Percentiles rank a stretch among this genome's conserved stretches.
Conservation (phyloP, 2,888 invertebrate species). For the Coenonympha arcania region DNA sequence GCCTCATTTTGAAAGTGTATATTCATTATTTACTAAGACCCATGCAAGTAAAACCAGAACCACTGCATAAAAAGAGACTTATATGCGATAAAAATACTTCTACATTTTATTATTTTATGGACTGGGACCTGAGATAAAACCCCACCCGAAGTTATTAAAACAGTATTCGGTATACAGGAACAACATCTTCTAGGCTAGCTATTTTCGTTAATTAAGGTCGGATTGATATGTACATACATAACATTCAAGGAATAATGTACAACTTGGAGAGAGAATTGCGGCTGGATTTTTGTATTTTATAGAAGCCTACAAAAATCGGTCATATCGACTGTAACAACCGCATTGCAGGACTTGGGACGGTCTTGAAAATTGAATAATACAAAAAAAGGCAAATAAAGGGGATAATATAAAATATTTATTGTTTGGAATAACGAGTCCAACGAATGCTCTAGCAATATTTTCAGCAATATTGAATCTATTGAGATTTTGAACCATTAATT, state of each 20-base stretch:
- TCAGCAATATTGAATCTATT: no score
- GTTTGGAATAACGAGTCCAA: not conserved
- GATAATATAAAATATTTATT: not conserved
- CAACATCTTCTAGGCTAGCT: no score
- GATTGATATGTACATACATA: not conserved
- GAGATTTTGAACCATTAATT: no score
- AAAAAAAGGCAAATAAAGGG: not conserved
- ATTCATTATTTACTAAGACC: no score
- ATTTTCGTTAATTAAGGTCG: not conserved
- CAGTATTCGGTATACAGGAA: no score
- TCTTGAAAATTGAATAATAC: constrained; percentile 8
- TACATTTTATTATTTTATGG: no score
- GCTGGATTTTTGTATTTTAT: constrained; percentile 10
- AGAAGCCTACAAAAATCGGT: constrained; percentile 20
- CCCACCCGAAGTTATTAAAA: no score
- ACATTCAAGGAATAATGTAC: constrained; percentile 3
- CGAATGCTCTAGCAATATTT: not conserved
- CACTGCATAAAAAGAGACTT: no score
- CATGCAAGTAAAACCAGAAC: no score
- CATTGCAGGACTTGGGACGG: constrained; percentile 21
- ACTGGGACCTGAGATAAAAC: no score
- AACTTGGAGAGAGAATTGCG: constrained; percentile 9
- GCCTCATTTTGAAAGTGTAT: no score
- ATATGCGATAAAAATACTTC: no score
- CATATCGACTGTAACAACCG: constrained; percentile 22